Conservation (phyloP, 2,113 vertebrate species). For the Austrofundulus limnaeus region DNA sequence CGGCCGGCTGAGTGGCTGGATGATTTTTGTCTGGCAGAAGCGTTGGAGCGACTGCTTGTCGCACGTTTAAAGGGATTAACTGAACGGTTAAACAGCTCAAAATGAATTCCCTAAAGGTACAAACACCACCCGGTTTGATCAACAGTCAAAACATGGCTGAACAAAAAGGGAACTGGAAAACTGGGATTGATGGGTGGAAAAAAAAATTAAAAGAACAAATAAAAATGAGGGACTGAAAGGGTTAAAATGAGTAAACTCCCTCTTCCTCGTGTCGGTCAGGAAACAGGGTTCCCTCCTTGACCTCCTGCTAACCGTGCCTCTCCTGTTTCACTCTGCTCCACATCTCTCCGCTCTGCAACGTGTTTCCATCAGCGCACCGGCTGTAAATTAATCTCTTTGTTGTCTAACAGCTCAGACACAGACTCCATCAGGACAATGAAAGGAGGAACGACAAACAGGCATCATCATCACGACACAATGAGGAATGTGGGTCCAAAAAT, state of each 20-base stretch:
- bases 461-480: not conserved
- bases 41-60: constrained; percentile 33
- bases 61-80: constrained; percentile 53
- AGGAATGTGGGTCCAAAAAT: constrained; percentile 9
- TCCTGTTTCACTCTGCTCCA: constrained; percentile 49
- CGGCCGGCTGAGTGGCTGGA: constrained; percentile 47
- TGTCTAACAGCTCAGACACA: constrained; percentile 45
- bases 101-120: constrained; percentile 38
- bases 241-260: constrained; percentile 7
- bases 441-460: constrained; percentile 4
- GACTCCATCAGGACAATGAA: constrained; percentile 34
- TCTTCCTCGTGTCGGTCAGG: constrained; percentile 26
- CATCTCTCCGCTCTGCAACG: constrained; percentile 49
- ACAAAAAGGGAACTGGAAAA: not conserved
- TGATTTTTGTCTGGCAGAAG: constrained; percentile 44
- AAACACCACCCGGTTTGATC: constrained; percentile 21
- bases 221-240: not conserved
- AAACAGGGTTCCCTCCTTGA: constrained; percentile 39
- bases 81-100: constrained; percentile 46
- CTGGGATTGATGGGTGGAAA: not conserved
- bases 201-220: constrained; percentile 1
- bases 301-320: constrained; percentile 45
- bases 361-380: constrained; percentile 42
- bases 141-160: constrained; percentile 7
- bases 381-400: constrained; percentile 69